These are phyloP conservation scores for Elephas maximus DNA, from an alignment of 2,113 vertebrate genomes.

Conservation along the genomic window DNA sequence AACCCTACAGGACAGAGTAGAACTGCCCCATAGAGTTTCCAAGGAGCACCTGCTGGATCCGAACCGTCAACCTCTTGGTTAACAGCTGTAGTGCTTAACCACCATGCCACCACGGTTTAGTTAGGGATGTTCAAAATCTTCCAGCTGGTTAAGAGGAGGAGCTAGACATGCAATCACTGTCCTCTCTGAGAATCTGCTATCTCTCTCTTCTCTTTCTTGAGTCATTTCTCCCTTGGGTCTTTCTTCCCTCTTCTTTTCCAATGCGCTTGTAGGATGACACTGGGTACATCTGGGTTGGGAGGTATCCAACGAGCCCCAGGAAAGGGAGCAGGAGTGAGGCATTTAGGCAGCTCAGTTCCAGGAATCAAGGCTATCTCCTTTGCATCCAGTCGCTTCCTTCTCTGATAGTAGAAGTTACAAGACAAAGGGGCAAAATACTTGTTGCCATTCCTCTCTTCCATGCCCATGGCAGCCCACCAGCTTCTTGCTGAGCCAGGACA, in stretches of 20 bases:
- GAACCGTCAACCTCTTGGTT: too few species aligned
- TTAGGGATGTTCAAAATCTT: not conserved
- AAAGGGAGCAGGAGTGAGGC: not conserved
- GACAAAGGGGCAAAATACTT: not conserved
- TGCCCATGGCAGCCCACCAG: accelerated
- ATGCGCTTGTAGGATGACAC: not conserved
- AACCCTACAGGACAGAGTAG: too few species aligned
- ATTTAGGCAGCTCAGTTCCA: not conserved
- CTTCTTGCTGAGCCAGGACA: not conserved
- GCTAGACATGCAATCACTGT: not conserved
- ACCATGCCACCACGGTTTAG: too few species aligned
- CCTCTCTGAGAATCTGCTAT: not conserved
- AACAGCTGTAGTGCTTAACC: too few species aligned
- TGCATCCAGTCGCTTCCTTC: not conserved
- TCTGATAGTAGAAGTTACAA: not conserved
- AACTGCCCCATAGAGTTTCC: too few species aligned
- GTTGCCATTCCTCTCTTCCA: not conserved
- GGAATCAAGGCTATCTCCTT: not conserved
- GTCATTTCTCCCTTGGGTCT: not conserved
- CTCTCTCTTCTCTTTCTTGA: not conserved
- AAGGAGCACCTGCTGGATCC: too few species aligned
- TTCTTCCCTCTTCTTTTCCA: not conserved
- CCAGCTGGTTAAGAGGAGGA: not conserved
- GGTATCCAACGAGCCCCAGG: not conserved
- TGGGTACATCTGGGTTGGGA: not conserved